Evolutionary conservation across 1,140 invertebrate species (phyloP).

Genomic region (Tetragonula clypearis): DNA sequence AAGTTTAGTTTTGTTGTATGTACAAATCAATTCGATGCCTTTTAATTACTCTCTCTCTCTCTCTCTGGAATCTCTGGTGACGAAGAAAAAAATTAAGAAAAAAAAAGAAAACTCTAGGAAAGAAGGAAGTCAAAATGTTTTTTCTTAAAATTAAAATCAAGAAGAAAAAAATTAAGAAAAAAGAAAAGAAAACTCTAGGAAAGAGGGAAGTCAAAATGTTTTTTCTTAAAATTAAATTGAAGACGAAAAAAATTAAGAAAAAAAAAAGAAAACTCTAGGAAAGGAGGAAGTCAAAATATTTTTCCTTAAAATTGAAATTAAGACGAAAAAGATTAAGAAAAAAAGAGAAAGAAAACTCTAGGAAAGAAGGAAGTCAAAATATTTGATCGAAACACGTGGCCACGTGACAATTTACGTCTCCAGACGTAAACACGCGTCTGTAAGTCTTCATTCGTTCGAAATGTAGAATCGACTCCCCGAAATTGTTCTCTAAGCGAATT

Average conservation of each 20-base stretch:
- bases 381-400: not conserved
- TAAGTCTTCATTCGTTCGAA: not conserved
- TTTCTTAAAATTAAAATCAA: too few species aligned
- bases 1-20: not conserved
- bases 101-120: too few species aligned
- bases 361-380: not conserved
- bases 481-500: not conserved
- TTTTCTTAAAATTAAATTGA: not conserved
- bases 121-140: not conserved
- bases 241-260: too few species aligned
- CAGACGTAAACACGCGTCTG: not conserved
- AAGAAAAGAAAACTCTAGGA: too few species aligned
- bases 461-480: not conserved
- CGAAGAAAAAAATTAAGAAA: too few species aligned
- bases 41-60: not conserved
- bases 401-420: not conserved
- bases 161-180: too few species aligned
- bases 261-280: too few species aligned
- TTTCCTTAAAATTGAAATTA: not conserved
- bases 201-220: not conserved
- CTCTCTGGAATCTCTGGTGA: too few species aligned
- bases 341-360: too few species aligned
- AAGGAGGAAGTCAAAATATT: not conserved
- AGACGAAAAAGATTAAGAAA: too few species aligned
- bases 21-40: not conserved